Evolutionary conservation across 2,797 vertebrate genomes (phyloP), one percentile per base, ranked within the genome.

Genomic region (Poeciliopsis presidionis): DNA sequence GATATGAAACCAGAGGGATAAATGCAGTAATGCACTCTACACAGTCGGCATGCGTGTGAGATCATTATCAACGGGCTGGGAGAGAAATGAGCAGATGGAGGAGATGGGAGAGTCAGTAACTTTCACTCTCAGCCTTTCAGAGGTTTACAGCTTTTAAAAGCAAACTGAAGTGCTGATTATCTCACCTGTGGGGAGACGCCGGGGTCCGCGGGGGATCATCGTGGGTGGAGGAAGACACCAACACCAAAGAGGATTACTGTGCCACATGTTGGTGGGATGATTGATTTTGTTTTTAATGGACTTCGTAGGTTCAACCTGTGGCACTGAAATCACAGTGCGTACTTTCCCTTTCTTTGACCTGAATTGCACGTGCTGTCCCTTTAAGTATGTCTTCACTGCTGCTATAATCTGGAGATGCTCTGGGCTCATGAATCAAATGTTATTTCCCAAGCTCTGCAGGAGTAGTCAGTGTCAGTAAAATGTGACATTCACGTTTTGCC

Each of bases 151-250:
- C 76, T 36, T 71, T 86, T 90, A 79, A 86, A 87, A 88, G 86
- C 83, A 78, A 82, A 80, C 79, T 78, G 30, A 80, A 92, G 89
- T 81, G 81, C 83, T 82, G 81, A 90, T 93, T 89, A 91, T 87
- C 81, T 92, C 89, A 90, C 89, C 87, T 88, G 82, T 84, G 36
- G 83, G 70, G 72, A 73, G 63, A 65, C 76, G 73, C 25, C 72
- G 76, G 69, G 86, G 53, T 87, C 85, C 78, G 53, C 61, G 67
- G 90, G 86, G 87, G 80, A 57, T 71, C 74, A 84, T 82, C 85
- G 83, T 76, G 69, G 67, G 67, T 72, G 49, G 72, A 67, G 70
- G 65, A 1, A 73, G 20, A 74, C 51, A 43, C 36, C 20, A n/a
- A 77, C 55, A 45, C 53, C 73, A 36, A 45, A 47, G 12, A 22